These are phyloP conservation scores for Phorcus lineatus DNA, from an alignment of 2,888 invertebrate genomes.

Conservation along the genomic window DNA sequence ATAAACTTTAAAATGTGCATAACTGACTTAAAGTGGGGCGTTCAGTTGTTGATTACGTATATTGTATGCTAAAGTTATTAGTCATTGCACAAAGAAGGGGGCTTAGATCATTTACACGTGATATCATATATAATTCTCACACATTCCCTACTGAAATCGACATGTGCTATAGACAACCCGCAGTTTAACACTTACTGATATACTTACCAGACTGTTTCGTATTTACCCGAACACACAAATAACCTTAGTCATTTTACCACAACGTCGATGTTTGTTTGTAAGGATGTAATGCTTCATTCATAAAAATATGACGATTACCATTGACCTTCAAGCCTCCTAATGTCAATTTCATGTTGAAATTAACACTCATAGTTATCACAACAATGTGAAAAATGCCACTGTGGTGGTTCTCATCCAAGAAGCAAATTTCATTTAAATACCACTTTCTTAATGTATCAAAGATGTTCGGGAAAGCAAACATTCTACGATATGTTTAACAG, in stretches of 20 bases:
- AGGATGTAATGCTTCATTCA: neutral
- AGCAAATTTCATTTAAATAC: constrained; percentile 23
- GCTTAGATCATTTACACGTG: neutral
- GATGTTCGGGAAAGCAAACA: constrained; percentile 18
- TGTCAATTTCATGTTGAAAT: neutral
- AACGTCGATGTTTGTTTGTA: no score
- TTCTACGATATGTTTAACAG: neutral
- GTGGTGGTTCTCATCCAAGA: neutral
- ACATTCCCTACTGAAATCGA: neutral
- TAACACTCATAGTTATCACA: neutral
- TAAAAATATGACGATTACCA: neutral
- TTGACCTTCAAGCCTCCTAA: neutral
- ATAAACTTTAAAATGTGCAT: no score
- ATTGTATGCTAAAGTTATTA: constrained; percentile 8
- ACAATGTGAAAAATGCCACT: neutral
- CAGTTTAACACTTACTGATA: neutral
- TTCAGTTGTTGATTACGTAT: neutral
- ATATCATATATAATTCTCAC: constrained; percentile 7
- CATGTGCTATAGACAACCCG: neutral
- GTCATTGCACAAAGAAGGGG: neutral
- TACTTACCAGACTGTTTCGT: neutral
- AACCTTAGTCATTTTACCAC: neutral
- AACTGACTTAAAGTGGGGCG: no score
- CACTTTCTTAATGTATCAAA: constrained; percentile 18
- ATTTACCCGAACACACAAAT: neutral